Conservation (phyloP, 2,113 vertebrate species). For the Tupaia tana region DNA sequence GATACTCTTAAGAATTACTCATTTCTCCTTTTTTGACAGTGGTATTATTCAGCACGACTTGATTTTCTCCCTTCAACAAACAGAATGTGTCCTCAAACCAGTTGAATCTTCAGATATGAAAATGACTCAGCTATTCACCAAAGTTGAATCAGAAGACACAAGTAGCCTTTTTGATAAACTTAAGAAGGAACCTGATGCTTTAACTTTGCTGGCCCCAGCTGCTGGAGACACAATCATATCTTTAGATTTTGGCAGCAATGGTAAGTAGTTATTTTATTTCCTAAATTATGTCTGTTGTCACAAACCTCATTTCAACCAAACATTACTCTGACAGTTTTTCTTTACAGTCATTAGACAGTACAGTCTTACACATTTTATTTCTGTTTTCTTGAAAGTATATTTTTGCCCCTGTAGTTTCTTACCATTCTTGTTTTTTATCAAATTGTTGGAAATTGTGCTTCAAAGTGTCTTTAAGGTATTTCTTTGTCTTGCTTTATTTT, state of each 20-base stretch:
- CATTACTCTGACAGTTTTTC: neutral
- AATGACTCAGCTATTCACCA: conserved; percentile 90
- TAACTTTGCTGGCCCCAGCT: conserved; percentile 95
- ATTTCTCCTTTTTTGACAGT: conserved; percentile 86
- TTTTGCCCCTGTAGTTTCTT: conserved; percentile 38
- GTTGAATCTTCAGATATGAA: conserved; percentile 89
- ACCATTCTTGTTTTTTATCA: conserved; percentile 40
- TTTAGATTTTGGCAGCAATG: conserved; percentile 93
- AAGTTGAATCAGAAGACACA: conserved; percentile 85
- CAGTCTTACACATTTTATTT: neutral
- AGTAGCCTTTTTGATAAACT: conserved; percentile 93
- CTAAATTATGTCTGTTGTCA: neutral
- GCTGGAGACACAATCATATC: conserved; percentile 96
- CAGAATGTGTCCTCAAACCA: conserved; percentile 88
- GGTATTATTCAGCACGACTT: conserved; percentile 95
- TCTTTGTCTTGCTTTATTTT: conserved; percentile 27
- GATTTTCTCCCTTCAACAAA: conserved; percentile 97
- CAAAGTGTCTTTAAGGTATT: conserved; percentile 14
- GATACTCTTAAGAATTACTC: conserved; percentile 65
- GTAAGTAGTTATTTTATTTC: conserved; percentile 85
- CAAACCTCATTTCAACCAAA: neutral
- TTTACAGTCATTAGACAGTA: neutral
- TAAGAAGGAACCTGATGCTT: conserved; percentile 94
- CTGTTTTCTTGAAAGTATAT: conserved; percentile 41
- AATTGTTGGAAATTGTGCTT: conserved; percentile 25